Conservation (phyloP, 2,113 vertebrate species). For the Prolemur simus region DNA sequence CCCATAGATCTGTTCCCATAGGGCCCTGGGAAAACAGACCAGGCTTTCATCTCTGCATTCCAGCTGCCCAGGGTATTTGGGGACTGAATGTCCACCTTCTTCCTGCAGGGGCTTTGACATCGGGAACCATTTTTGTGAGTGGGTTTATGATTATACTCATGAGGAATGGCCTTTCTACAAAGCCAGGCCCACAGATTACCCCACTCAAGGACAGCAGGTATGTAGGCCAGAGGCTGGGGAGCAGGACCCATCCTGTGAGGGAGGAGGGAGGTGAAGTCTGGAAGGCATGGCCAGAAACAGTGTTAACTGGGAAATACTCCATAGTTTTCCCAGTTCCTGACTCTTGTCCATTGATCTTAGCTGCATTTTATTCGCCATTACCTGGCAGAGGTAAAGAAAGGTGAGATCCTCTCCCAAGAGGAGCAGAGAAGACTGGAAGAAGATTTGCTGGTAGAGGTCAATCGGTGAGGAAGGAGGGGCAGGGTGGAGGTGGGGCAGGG, state of each 20-base stretch:
- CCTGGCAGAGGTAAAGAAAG: constrained; percentile 82
- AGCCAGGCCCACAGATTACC: constrained; percentile 85
- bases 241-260: background rate
- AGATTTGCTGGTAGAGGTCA: constrained; percentile 89
- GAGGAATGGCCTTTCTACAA: constrained; percentile 81
- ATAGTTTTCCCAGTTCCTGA: background rate
- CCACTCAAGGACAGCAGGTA: constrained; percentile 91
- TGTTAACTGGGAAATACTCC: background rate
- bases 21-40: background rate
- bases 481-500: rapidly evolving
- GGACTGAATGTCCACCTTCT: background rate
- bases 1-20: background rate
- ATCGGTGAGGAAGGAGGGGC: constrained; percentile 81
- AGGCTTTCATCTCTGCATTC: background rate
- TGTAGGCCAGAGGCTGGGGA: background rate
- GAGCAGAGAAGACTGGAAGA: constrained; percentile 86
- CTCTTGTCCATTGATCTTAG: constrained; percentile 76
- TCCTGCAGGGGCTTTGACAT: constrained; percentile 93
- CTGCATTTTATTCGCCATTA: constrained; percentile 92
- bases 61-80: background rate
- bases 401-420: background rate
- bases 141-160: constrained; percentile 93
- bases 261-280: background rate
- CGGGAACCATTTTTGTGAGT: constrained; percentile 95
- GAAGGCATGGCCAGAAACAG: background rate